phyloP scores from a whole-genome alignment of 2,888 invertebrate genomes.

The Pedicia rivosa region DNA sequence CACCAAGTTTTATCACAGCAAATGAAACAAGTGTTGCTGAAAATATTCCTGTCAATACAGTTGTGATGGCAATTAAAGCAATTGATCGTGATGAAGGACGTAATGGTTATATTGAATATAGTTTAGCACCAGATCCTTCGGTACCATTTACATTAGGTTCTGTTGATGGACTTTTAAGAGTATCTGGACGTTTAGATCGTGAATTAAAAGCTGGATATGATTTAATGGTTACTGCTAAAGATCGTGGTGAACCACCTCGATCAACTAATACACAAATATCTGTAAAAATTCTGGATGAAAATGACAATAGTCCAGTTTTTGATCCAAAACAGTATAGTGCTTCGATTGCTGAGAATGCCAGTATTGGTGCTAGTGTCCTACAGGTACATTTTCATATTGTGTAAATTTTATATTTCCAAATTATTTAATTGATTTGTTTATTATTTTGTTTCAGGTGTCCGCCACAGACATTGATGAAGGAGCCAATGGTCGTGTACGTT shows the following conservation, averaged over 20 bases:
- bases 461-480: slow-evolving; percentile 82
- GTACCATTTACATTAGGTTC: slow-evolving; percentile 68
- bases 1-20: slow-evolving; percentile 68
- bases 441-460: slow-evolving; percentile 48
- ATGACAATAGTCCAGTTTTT: slow-evolving; percentile 80
- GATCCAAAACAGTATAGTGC: slow-evolving; percentile 82
- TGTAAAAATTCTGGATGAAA: slow-evolving; percentile 69
- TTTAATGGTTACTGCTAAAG: slow-evolving; percentile 65
- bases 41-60: slow-evolving; percentile 72
- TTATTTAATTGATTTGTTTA: slow-evolving; percentile 2
- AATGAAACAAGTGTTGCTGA: slow-evolving; percentile 67
- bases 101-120: slow-evolving; percentile 82
- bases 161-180: slow-evolving; percentile 72
- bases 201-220: slow-evolving; percentile 61
- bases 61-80: slow-evolving; percentile 79
- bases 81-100: slow-evolving; percentile 80
- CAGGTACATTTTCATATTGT: slow-evolving; percentile 39
- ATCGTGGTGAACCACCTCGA: slow-evolving; percentile 72
- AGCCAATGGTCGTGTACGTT: slow-evolving; percentile 79
- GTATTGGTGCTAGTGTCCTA: slow-evolving; percentile 77
- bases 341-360: slow-evolving; percentile 83
- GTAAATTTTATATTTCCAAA: not conserved
- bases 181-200: slow-evolving; percentile 74
- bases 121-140: slow-evolving; percentile 49
- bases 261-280: slow-evolving; percentile 49